These are phyloP conservation scores for Pheosia gnoma DNA, from an alignment of 2,888 invertebrate species.

Conservation along the genomic window DNA sequence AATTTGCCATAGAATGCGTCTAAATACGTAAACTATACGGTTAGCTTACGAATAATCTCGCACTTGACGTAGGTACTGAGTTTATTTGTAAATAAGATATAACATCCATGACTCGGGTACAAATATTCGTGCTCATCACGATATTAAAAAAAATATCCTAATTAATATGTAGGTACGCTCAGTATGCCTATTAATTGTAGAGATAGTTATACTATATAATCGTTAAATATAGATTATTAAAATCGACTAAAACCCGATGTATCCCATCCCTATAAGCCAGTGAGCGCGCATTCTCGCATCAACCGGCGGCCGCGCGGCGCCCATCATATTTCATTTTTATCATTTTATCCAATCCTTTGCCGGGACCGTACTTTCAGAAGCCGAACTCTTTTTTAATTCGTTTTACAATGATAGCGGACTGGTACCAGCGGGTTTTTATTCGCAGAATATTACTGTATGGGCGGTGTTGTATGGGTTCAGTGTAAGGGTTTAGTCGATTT, in stretches of 20 bases:
- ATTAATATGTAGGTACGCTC: too few species aligned
- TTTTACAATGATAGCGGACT: conserved; percentile 75
- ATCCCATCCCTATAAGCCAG: conserved; percentile 33
- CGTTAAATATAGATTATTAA: not conserved
- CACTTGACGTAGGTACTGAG: too few species aligned
- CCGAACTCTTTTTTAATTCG: conserved; percentile 74
- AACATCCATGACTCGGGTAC: too few species aligned
- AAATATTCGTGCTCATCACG: too few species aligned
- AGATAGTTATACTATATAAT: too few species aligned
- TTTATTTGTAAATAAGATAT: too few species aligned
- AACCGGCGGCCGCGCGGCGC: conserved; percentile 52
- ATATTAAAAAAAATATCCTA: too few species aligned
- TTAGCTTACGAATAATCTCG: too few species aligned
- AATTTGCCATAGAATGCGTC: too few species aligned
- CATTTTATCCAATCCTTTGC: conserved; percentile 79
- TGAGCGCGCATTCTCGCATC: conserved; percentile 46
- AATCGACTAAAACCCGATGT: not conserved
- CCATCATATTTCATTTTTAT: conserved; percentile 77
- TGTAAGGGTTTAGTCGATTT: conserved; percentile 8
- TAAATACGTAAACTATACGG: too few species aligned
- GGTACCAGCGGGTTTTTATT: conserved; percentile 42
- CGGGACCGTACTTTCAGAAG: conserved; percentile 69
- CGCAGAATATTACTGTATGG: conserved; percentile 39
- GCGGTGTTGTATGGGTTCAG: conserved; percentile 32
- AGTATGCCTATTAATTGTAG: too few species aligned